Evolutionary conservation across 2,888 invertebrate species (phyloP).

Genomic region (Noctua comes): DNA sequence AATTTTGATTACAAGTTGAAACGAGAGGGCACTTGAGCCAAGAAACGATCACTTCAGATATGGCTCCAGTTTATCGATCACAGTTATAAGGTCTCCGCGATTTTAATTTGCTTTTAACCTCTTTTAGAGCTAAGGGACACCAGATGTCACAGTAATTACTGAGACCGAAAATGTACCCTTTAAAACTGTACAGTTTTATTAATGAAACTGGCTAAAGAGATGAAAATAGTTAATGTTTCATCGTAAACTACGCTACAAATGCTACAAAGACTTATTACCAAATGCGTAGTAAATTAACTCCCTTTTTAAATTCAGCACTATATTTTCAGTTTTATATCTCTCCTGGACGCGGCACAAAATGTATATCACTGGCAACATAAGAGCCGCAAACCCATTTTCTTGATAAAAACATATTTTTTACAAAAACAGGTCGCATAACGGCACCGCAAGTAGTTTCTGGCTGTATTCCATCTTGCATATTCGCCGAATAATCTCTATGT

Average conservation of each 20-base stretch:
- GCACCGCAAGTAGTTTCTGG: slow-evolving; percentile 45
- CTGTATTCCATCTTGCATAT: slow-evolving; percentile 59
- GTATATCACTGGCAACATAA: slow-evolving; percentile 40
- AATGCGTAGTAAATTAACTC: slow-evolving; percentile 43
- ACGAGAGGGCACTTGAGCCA: slow-evolving; percentile 56
- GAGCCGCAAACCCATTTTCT: slow-evolving; percentile 43
- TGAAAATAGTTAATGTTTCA: slow-evolving; percentile 9
- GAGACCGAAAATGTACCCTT: slow-evolving; percentile 39
- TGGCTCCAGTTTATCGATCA: slow-evolving; percentile 63
- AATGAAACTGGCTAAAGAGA: slow-evolving; percentile 19
- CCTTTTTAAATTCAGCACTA: slow-evolving; percentile 24
- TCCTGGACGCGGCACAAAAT: slow-evolving; percentile 44
- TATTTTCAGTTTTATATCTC: slow-evolving; percentile 33
- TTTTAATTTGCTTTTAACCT: slow-evolving; percentile 64
- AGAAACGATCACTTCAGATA: slow-evolving; percentile 62
- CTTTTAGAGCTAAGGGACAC: slow-evolving; percentile 37
- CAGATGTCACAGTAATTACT: slow-evolving; percentile 53
- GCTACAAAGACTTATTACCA: slow-evolving; percentile 29
- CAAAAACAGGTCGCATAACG: slow-evolving; percentile 38
- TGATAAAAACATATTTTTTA: slow-evolving; percentile 52
- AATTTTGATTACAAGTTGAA: slow-evolving; percentile 66
- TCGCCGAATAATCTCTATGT: slow-evolving; percentile 47
- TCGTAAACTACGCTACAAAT: slow-evolving; percentile 27
- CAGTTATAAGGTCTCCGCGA: slow-evolving; percentile 58
- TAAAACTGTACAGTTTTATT: slow-evolving; percentile 22